These are phyloP conservation scores for Nestor notabilis DNA, from an alignment of 2,113 vertebrate species.

Conservation along the genomic window DNA sequence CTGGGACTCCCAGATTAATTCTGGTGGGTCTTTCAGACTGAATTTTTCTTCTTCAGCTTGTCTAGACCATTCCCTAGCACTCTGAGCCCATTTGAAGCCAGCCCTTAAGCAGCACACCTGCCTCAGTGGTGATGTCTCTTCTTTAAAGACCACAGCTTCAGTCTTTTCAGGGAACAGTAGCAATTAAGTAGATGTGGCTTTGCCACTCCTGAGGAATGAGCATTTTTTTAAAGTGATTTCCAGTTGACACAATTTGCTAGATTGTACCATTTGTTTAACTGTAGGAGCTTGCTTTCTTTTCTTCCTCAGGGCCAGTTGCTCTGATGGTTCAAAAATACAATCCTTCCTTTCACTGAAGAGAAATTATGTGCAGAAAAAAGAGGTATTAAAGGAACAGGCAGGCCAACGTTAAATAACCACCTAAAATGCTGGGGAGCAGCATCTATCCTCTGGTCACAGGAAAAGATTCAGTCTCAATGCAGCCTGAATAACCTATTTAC, in stretches of 20 bases:
- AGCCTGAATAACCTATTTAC: not conserved
- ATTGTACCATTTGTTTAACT: not conserved
- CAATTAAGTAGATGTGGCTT: not conserved
- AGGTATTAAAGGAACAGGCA: not conserved
- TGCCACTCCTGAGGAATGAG: not conserved
- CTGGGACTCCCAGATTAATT: not conserved
- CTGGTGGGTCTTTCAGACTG: not conserved
- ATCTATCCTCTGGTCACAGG: not conserved
- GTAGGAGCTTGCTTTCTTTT: not conserved
- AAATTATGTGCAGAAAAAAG: not conserved
- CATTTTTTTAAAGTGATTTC: not conserved
- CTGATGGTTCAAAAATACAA: not conserved
- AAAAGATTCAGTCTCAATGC: not conserved
- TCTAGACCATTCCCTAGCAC: not conserved
- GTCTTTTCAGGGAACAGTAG: slow-evolving; percentile 1
- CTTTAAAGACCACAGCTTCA: not conserved
- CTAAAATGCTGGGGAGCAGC: not conserved
- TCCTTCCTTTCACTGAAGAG: not conserved
- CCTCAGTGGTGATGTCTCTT: not conserved
- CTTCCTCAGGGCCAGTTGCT: not conserved
- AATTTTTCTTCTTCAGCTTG: not conserved
- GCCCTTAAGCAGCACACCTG: not conserved
- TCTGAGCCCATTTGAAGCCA: not conserved
- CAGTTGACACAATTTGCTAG: not conserved
- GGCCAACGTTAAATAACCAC: not conserved